phyloP scores from a whole-genome alignment of 2,113 vertebrate genomes.

The Limanda limanda region DNA sequence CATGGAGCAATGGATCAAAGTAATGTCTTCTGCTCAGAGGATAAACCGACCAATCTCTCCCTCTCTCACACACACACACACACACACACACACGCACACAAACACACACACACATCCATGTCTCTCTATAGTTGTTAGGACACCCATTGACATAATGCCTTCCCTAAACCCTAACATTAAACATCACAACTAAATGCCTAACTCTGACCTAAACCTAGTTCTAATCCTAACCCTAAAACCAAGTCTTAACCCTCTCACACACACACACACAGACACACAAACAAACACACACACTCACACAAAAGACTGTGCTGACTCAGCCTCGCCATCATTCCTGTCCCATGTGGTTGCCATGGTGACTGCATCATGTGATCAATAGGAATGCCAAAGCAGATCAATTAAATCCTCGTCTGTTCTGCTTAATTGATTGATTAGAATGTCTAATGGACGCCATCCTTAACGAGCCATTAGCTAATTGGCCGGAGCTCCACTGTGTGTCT shows the following conservation, averaged over 20 bases:
- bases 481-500: background rate
- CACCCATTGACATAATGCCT: too few species aligned
- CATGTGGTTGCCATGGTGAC: slow-evolving; percentile 46
- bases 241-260: too few species aligned
- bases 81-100: slow-evolving; percentile 2
- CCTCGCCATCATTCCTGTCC: slow-evolving; percentile 12
- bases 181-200: too few species aligned
- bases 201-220: too few species aligned
- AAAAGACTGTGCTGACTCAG: slow-evolving; percentile 52
- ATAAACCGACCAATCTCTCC: slow-evolving; percentile 3
- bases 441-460: slow-evolving; percentile 60
- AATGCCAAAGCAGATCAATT: slow-evolving; percentile 52
- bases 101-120: slow-evolving; percentile 5
- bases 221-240: too few species aligned
- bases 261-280: background rate
- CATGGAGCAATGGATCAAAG: background rate
- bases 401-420: slow-evolving; percentile 50
- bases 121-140: too few species aligned
- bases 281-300: background rate
- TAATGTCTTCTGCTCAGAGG: slow-evolving; percentile 25
- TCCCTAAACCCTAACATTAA: too few species aligned
- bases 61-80: background rate
- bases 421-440: slow-evolving; percentile 68
- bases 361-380: slow-evolving; percentile 37
- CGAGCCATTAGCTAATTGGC: slow-evolving; percentile 73